Percentiles rank a stretch among this genome's conserved stretches.
phyloP scores from a whole-genome alignment of 1,140 invertebrate genomes.

The Calephelis virginiensis region DNA sequence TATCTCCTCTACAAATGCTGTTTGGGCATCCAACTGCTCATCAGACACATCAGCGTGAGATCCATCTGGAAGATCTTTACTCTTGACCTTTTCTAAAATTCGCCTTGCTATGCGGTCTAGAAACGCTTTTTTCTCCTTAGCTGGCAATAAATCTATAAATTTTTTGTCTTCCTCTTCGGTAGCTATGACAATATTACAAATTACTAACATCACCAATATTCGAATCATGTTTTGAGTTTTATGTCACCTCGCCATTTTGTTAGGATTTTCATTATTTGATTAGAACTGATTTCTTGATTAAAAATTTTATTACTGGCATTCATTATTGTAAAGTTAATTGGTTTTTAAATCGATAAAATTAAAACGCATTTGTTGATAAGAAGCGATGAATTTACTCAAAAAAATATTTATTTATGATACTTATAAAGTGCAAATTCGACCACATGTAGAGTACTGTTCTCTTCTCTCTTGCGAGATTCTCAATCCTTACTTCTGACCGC shows the following conservation, averaged over 20 bases:
- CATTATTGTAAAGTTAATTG: conserved; percentile 1
- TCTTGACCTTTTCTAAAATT: conserved; percentile 50
- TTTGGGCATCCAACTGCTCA: conserved; percentile 46
- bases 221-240: conserved; percentile 19
- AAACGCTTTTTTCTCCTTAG: conserved; percentile 54
- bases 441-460: too few species aligned
- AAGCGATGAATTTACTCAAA: too few species aligned
- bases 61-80: conserved; percentile 31
- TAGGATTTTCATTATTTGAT: not conserved
- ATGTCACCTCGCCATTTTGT: conserved; percentile 29
- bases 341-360: not conserved
- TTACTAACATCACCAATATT: conserved; percentile 31
- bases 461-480: too few species aligned
- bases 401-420: too few species aligned
- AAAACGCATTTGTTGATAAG: too few species aligned
- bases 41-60: conserved; percentile 41
- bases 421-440: too few species aligned
- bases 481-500: too few species aligned
- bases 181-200: conserved; percentile 30
- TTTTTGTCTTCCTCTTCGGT: conserved; percentile 38
- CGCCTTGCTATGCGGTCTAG: conserved; percentile 51
- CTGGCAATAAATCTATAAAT: conserved; percentile 59
- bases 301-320: conserved; percentile 4
- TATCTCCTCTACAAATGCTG: conserved; percentile 48
- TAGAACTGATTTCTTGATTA: conserved; percentile 4